Percentiles rank a stretch among this genome's conserved stretches.
These are phyloP conservation scores for Sapayoa aenigma DNA, from an alignment of 2,113 vertebrate genomes.

Conservation along the genomic window DNA sequence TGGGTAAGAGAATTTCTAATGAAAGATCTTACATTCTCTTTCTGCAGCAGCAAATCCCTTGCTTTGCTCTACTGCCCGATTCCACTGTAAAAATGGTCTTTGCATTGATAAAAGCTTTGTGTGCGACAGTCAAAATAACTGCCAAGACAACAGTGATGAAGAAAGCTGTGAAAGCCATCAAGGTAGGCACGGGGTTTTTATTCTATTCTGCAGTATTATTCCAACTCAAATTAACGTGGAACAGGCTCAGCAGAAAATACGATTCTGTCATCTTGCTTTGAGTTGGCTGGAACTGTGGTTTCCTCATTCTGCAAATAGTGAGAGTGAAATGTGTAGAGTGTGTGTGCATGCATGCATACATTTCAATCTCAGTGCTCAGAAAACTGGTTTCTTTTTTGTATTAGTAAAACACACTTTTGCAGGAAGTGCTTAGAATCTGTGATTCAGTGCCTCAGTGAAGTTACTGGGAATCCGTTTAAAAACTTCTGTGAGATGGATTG, in stretches of 20 bases:
- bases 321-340: neutral
- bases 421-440: neutral
- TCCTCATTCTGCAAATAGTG: neutral
- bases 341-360: neutral
- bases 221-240: neutral
- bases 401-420: neutral
- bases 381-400: neutral
- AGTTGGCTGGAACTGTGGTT: neutral
- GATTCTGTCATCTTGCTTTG: neutral
- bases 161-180: constrained; percentile 89
- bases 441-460: neutral
- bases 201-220: neutral
- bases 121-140: constrained; percentile 94
- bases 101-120: constrained; percentile 97
- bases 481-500: neutral
- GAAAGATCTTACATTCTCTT: constrained; percentile 13
- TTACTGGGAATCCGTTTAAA: neutral
- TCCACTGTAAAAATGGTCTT: constrained; percentile 93
- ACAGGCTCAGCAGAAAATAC: neutral
- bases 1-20: neutral
- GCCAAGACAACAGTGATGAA: constrained; percentile 95
- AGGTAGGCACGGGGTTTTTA: constrained; percentile 73
- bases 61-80: constrained; percentile 91
- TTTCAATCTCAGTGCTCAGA: neutral
- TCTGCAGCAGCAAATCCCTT: constrained; percentile 88